phyloP scores from a whole-genome alignment of 2,113 vertebrate genomes.

The Neotoma lepida region DNA sequence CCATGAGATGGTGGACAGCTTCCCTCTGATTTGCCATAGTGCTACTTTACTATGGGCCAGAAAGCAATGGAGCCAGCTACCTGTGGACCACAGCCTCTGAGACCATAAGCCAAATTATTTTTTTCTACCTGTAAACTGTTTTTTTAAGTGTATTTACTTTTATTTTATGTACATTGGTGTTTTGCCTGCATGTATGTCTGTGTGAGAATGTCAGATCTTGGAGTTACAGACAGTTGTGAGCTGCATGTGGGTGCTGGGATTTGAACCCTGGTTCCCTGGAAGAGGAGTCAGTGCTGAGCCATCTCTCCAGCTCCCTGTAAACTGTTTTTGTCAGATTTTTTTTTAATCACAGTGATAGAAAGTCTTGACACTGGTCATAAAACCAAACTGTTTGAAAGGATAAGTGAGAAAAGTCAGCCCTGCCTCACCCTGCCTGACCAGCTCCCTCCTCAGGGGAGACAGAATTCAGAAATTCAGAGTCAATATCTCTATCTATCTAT shows the following conservation, averaged over 20 bases:
- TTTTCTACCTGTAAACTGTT: background rate
- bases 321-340: background rate
- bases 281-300: background rate
- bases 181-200: background rate
- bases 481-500: background rate
- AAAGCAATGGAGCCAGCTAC: background rate
- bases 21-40: background rate
- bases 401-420: background rate
- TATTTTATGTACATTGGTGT: background rate
- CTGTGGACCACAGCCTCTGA: background rate
- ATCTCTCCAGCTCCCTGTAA: background rate
- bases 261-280: background rate
- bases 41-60: background rate
- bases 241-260: background rate
- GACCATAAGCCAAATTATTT: background rate
- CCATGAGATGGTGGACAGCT: background rate
- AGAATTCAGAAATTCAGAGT: background rate
- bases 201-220: background rate
- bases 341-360: background rate
- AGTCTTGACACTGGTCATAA: background rate
- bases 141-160: background rate
- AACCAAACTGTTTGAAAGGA: background rate
- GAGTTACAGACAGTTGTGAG: background rate
- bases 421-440: background rate
- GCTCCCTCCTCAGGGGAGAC: background rate